Evolutionary conservation across 92 coral and sea anemone species (phyloP), one percentile per base, ranked within the genome.

Genomic region (Bergia puertoricense): DNA sequence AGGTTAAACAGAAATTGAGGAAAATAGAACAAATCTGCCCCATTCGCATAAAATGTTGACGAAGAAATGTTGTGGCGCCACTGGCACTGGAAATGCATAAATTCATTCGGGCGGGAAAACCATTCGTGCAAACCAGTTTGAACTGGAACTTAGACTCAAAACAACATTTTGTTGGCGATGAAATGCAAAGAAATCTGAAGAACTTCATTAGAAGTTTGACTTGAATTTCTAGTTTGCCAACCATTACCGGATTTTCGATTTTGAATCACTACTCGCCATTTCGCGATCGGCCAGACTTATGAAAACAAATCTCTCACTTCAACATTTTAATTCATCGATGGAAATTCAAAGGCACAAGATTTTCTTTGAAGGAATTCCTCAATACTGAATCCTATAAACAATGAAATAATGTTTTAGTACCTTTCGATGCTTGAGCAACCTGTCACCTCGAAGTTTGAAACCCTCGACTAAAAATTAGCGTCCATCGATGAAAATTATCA

Each of bases 31-130:
- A 74, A 74, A 38, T 1, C 77, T 74, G 14, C 20, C 45, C 77
- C 77, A 74, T 74, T 74, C 44, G 45, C 44, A 74, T 74, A 16
- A 74, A 74, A 71, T 71, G 4, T 74, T 74, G 78, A 74, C 62
- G 78, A 74, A 74, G 78, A 38, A 18, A 74, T 30, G 78, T 74
- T 30, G 78, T 30, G 79, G 8, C 79, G 44, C 45, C 79, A 75
- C 41, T 37, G 79, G 67, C 79, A 75, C 41, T 37, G 79, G 67
- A 59, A 59, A 59, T 59, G 14, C 67, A 59, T 4, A 22, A 59
- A 22, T 59, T 59, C 67, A 59, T 59, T 15, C 5, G 13, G 67
- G 67, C 67, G 67, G 67, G 67, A 59, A 59, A 59, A 59, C n/a
- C 67, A 59, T 59, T 59, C n/a, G 67, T 59, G 67, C 67, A 59